A percentile compares a stretch with the other conserved stretches of the same genome.
Conservation (phyloP, 2,113 vertebrate genomes). For the Sinocyclocheilus grahami region DNA sequence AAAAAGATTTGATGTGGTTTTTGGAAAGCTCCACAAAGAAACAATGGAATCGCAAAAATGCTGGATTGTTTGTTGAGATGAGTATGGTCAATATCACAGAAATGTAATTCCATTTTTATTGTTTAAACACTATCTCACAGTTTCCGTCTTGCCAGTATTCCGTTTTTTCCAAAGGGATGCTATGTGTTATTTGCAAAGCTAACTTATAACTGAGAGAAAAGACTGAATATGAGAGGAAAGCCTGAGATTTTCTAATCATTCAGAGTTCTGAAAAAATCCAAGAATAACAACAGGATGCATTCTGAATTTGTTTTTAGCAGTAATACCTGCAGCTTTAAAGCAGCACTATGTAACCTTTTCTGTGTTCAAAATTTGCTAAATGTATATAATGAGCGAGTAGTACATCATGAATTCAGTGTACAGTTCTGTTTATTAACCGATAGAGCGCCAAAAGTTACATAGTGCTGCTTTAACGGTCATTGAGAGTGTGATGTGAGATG, state of each 20-base stretch:
- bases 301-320: too few species aligned
- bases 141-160: not conserved
- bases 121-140: not conserved
- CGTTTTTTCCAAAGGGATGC: not conserved
- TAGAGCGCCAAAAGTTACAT: too few species aligned
- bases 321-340: not conserved
- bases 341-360: not conserved
- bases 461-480: too few species aligned
- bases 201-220: not conserved
- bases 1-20: not conserved
- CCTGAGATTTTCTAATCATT: not conserved
- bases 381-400: too few species aligned
- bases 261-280: not conserved
- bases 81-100: constrained; percentile 1
- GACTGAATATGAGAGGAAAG: not conserved
- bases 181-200: not conserved
- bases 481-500: not conserved
- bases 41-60: not conserved
- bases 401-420: too few species aligned
- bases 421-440: too few species aligned
- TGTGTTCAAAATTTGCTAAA: too few species aligned
- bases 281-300: too few species aligned
- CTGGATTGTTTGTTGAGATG: not conserved
- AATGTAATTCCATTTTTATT: not conserved
- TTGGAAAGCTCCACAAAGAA: not conserved